Percentiles rank a stretch among this genome's conserved stretches.
Conservation (phyloP, 2,113 vertebrate genomes). For the Conger conger region DNA sequence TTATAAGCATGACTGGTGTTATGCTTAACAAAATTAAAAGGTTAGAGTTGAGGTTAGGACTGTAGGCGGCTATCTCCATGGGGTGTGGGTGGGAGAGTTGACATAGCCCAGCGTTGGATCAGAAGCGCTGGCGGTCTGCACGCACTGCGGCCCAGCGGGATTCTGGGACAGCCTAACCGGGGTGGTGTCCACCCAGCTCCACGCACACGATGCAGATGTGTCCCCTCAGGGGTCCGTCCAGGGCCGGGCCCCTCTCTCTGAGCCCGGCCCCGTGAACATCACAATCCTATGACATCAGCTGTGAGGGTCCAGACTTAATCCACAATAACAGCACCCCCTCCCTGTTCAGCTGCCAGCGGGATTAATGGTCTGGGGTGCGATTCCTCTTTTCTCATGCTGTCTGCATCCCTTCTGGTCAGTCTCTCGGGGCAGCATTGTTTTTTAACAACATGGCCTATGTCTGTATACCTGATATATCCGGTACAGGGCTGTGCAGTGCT, state of each 20-base stretch:
- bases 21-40: too few species aligned
- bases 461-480: too few species aligned
- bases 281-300: constrained; percentile 17
- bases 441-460: too few species aligned
- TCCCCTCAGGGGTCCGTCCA: constrained; percentile 6
- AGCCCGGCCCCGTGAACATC: neutral
- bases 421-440: neutral
- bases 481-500: too few species aligned
- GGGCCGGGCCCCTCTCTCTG: neutral
- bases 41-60: neutral
- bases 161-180: neutral
- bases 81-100: neutral
- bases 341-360: neutral
- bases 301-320: constrained; percentile 2
- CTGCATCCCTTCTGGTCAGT: neutral
- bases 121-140: neutral
- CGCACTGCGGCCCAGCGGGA: too few species aligned
- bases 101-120: constrained; percentile 12
- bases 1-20: too few species aligned
- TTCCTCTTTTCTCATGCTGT: neutral
- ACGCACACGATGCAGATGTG: constrained; percentile 13
- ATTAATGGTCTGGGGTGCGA: constrained; percentile 6
- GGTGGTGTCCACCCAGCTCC: neutral
- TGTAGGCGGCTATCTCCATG: neutral
- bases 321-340: neutral